These are phyloP conservation scores for Aphaenogaster ashmeadi DNA, from an alignment of 1,140 invertebrate genomes.

Conservation along the genomic window DNA sequence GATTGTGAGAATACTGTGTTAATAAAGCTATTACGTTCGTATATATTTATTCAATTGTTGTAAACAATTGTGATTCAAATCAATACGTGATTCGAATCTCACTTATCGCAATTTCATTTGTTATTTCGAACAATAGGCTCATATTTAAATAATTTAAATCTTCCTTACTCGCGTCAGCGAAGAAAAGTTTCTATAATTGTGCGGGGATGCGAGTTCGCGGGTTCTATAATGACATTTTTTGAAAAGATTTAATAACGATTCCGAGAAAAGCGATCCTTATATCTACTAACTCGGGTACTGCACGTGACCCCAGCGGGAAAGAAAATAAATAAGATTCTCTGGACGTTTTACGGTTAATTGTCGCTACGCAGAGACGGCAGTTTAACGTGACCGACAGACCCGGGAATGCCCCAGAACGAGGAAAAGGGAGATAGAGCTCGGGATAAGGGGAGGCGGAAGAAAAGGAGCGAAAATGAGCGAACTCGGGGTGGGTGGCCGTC, in stretches of 20 bases:
- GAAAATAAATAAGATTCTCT: slow-evolving; percentile 79
- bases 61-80: neutral
- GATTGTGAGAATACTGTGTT: neutral
- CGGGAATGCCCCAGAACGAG: slow-evolving; percentile 50
- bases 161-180: neutral
- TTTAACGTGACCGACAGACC: slow-evolving; percentile 68
- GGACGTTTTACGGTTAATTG: slow-evolving; percentile 83
- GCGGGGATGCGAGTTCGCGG: neutral
- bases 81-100: neutral
- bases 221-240: neutral
- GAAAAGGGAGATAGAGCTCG: slow-evolving; percentile 51
- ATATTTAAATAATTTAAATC: neutral
- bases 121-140: neutral
- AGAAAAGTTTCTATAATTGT: neutral
- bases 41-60: neutral
- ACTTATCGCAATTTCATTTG: neutral
- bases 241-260: slow-evolving; percentile 33
- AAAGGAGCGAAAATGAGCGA: slow-evolving; percentile 71
- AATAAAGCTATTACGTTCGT: neutral
- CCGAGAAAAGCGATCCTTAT: slow-evolving; percentile 3
- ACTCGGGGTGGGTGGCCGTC: slow-evolving; percentile 84
- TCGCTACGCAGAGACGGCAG: slow-evolving; percentile 75
- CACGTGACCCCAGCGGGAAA: slow-evolving; percentile 67
- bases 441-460: slow-evolving; percentile 34
- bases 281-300: slow-evolving; percentile 2